Percentiles rank a stretch among this genome's conserved stretches.
Conservation (phyloP, 2,888 invertebrate species). For the Atherix ibis region DNA sequence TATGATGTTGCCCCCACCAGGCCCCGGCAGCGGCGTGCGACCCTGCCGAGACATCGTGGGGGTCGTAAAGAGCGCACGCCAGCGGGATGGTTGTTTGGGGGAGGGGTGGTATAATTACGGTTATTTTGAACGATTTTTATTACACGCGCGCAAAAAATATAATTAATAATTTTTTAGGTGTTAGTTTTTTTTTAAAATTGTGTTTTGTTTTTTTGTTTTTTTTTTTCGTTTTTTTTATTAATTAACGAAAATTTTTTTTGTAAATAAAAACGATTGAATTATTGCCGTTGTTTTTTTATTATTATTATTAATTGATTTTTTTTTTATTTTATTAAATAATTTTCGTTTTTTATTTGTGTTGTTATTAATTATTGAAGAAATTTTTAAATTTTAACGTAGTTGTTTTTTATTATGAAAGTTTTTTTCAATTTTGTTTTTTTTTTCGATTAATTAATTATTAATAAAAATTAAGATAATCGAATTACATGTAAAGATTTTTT, state of each 20-base stretch:
- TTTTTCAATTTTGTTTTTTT: too few species aligned
- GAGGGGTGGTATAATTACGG: slow-evolving; percentile 35
- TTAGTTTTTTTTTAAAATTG: background rate
- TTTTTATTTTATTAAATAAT: too few species aligned
- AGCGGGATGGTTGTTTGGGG: slow-evolving; percentile 36
- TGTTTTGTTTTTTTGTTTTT: slow-evolving; percentile 1
- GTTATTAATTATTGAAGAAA: too few species aligned
- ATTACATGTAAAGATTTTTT: too few species aligned
- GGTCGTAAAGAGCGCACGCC: slow-evolving; percentile 37
- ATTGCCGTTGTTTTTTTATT: too few species aligned
- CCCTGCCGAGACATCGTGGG: slow-evolving; percentile 38
- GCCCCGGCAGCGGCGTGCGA: slow-evolving; percentile 37
- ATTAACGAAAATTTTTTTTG: slow-evolving; percentile 1
- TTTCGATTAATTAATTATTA: too few species aligned
- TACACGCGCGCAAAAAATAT: slow-evolving; percentile 13
- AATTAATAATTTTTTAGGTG: background rate
- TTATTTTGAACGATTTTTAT: slow-evolving; percentile 31
- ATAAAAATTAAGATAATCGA: too few species aligned
- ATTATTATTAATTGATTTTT: too few species aligned
- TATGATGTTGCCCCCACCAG: slow-evolving; percentile 36
- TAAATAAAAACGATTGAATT: too few species aligned
- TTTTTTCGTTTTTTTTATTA: slow-evolving; percentile 2
- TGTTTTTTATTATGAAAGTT: too few species aligned
- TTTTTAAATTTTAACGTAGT: too few species aligned
- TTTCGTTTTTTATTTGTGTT: too few species aligned